These are phyloP conservation scores for Phymanthus crucifer DNA, from an alignment of 92 coral and sea anemone genomes.

Conservation along the genomic window DNA sequence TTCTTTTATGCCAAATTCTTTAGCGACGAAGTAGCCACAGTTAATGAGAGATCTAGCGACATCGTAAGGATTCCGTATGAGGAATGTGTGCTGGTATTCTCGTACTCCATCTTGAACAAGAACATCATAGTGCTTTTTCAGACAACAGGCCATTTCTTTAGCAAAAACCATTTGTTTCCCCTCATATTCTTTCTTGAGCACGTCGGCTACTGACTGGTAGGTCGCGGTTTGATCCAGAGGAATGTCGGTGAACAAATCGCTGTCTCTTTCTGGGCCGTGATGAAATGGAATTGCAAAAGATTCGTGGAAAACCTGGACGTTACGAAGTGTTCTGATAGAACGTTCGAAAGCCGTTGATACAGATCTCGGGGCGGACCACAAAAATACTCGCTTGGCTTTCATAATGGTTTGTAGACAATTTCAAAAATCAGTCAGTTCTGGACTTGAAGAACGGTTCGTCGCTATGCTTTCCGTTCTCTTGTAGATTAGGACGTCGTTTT, in stretches of 20 bases:
- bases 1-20: conserved; percentile 19
- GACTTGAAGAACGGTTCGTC: not conserved
- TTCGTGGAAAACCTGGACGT: conserved; percentile 37
- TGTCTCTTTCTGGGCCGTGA: conserved; percentile 19
- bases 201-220: conserved; percentile 30
- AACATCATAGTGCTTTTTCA: conserved; percentile 9
- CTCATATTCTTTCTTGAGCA: not conserved
- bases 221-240: conserved; percentile 29
- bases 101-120: conserved; percentile 32
- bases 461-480: too few relatives aligned
- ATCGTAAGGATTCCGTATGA: conserved; percentile 26
- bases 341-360: conserved; percentile 54
- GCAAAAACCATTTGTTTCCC: conserved; percentile 29
- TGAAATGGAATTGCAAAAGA: conserved; percentile 28
- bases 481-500: too few relatives aligned
- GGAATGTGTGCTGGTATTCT: conserved; percentile 36
- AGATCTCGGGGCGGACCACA: conserved; percentile 39
- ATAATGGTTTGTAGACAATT: not conserved
- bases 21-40: conserved; percentile 25
- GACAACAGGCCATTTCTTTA: conserved; percentile 31
- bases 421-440: not conserved
- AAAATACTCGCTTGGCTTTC: conserved; percentile 7
- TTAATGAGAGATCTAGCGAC: conserved; percentile 3
- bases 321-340: conserved; percentile 35
- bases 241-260: conserved; percentile 10